Evolutionary conservation across 1,140 invertebrate genomes (phyloP), one percentile per base, ranked within the genome.

Genomic region (Zaprionus tsacasi): DNA sequence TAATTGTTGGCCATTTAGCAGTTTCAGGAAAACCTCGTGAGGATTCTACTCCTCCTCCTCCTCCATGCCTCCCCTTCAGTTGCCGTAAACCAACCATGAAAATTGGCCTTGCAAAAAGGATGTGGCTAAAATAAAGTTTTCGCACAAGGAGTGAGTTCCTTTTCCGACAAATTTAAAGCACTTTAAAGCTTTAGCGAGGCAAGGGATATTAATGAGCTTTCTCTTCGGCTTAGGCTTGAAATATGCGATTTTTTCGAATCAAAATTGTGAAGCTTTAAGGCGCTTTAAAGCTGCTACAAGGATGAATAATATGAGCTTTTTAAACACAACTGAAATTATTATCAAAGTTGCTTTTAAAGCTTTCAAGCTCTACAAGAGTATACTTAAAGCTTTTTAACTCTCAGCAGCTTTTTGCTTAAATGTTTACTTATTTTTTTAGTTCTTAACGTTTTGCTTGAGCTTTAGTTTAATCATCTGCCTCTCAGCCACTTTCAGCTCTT

Each of bases 1-100:
- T 88, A 88, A 88, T 89, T 88, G 81, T 76, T 76, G 80, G 70
- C 60, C 66, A 82, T 86, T 86, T 82, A 77, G 68, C 72, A 76
- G 33, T 65, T 17, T 17, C 52, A 25, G 64, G 12, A 66, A 66
- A 57, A 35, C 6, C 52, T 56, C 15, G 38, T 40, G 64, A 66
- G 54, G 30, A 21, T 21, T 21, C 21, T 21, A n/a, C n/a, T n/a
- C n/a, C n/a, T n/a, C n/a, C 21, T 2, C 21, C 21, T 21, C 21
- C 21, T 21, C 21, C n/a, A n/a, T n/a, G 45, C 35, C 25, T 17
- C 40, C 15, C 15, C 38, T 40, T 11, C 15, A 63, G 59, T 40
- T 50, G 17, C 17, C 17, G 17, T 25, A 50, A 25, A 50, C 15
- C 45, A 50, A 25, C 40, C 40, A 15, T 45, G 40, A 15, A 45